Base-by-base conservation (phyloP, 2,113 vertebrate species). In the Mesoclemmys tuberculata region DNA sequence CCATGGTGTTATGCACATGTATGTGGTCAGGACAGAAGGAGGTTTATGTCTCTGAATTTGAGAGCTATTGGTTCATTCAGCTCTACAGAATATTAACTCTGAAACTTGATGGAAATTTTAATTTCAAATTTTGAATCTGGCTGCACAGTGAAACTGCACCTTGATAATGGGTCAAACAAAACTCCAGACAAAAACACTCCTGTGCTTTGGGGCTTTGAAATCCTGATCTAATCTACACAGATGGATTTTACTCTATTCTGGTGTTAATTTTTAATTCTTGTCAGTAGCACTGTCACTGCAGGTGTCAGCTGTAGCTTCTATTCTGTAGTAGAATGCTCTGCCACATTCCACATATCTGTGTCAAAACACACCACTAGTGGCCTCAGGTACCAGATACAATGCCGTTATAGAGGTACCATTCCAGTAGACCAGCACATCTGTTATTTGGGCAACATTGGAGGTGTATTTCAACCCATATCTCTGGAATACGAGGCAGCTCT, bases 101-200 rank as follows among this genome's bases (percentile, higher is more conserved):
- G 71, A 44, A 38, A 75, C 21, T 75, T 44, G 38, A 75, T 64
- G 68, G 14, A 38, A 71, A 71, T 74, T n/a, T 22, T 74, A 38
- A n/a, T 38, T n/a, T 41, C 18, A 9, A 74, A 74, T 9, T 38
- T 71, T 71, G n/a, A 19, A 71, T 19, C 68, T 71, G 68, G n/a
- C 8, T 21, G n/a, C 68, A 38, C 68, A 74, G 9, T 11, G 8
- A 21, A 74, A 41, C 68, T 16, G n/a, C 18, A 68, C 87, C 83
- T 77, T 93, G 90, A 84, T 95, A 95, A 92, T 95, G 88, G 94
- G 94, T 96, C 94, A 97, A 89, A 35, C 14, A 94, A 95, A 92
- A 71, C 91, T 41, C 93, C 81, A 49, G 77, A 29, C 79, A 87
- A 88, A 61, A 82, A 88, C 86, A 77, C 5, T 61, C 16, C 68